A percentile compares a stretch with the other conserved stretches of the same genome.
These are phyloP conservation scores for Lobophora halterata DNA, from an alignment of 2,888 invertebrate species.

Conservation along the genomic window DNA sequence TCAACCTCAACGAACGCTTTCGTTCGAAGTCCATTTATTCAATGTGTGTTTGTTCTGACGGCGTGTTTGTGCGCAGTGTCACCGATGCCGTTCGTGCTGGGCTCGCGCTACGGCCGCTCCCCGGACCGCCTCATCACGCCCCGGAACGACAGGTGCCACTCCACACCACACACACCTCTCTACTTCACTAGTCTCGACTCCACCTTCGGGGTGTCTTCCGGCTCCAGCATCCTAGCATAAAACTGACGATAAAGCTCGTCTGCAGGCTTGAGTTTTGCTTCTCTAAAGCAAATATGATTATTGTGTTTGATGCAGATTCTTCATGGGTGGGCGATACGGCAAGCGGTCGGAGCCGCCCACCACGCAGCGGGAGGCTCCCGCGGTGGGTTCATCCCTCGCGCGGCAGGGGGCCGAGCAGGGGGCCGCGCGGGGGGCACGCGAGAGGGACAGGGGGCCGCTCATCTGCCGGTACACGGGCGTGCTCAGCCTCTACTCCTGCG, in stretches of 20 bases:
- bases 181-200: too few relatives aligned
- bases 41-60: neutral
- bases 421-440: constrained; percentile 2
- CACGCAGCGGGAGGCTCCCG: constrained; percentile 2
- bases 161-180: neutral
- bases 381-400: constrained; percentile 1
- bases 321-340: constrained; percentile 60
- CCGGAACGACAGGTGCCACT: constrained; percentile 57
- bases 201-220: too few relatives aligned
- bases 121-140: constrained; percentile 52
- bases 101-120: constrained; percentile 65
- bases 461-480: constrained; percentile 50
- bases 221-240: too few relatives aligned
- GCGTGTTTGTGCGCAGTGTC: constrained; percentile 44
- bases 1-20: too few relatives aligned
- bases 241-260: neutral
- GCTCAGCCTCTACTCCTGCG: constrained; percentile 43
- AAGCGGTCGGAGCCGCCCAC: constrained; percentile 46
- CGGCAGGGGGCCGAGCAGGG: constrained; percentile 3
- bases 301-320: constrained; percentile 44
- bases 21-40: neutral
- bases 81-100: constrained; percentile 62
- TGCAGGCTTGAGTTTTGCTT: neutral
- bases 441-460: constrained; percentile 10
- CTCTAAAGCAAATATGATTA: neutral